Evolutionary conservation across 2,888 invertebrate genomes (phyloP), one percentile per base, ranked within the genome.

Genomic region (Merodon equestris): DNA sequence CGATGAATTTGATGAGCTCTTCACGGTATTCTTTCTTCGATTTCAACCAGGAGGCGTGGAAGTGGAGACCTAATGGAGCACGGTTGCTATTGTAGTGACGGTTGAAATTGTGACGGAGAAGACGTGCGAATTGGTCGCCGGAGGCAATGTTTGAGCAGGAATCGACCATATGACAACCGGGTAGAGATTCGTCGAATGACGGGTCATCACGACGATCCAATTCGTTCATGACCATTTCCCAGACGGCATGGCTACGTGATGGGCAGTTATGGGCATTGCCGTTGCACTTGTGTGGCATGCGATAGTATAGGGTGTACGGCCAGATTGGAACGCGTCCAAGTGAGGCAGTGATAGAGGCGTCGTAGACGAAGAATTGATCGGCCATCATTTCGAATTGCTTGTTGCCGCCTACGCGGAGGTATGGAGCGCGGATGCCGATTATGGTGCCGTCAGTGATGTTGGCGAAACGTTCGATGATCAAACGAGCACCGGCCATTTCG

Each of bases 221-320:
- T 88, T 97, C 97, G 87, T 97, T 97, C 96, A 97, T 96, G 58
- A 97, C 97, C 93, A 97, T 97, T 90, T 97, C 97, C 97, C 97
- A 97, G 45, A 97, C 96, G 19, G 97, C 96, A 86, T 97, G 97
- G 85, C 95, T 95, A 87, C 94, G 91, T 53, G 95, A 95, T 17
- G 97, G 97, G 86, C 97, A 97, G 88, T 97, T 97, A 87, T 96
- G 96, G 13, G 96, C 96, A 87, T 97, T 97, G 81, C 96, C 96
- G 88, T 96, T 96, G 88, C 97, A 97, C 88, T 95, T 96, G 90
- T 97, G 97, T 0, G 97, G 96, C 95, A 97, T 96, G 81, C 96
- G 93, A 93, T 96, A 97, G 91, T 98, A 97, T 18, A 98, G 90
- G 1, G 98, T 98, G 91, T 98, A 98, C 0, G 98, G 98, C 98